Evolutionary conservation across 2,113 vertebrate species (phyloP).

Genomic region (Lipophrys pholis): DNA sequence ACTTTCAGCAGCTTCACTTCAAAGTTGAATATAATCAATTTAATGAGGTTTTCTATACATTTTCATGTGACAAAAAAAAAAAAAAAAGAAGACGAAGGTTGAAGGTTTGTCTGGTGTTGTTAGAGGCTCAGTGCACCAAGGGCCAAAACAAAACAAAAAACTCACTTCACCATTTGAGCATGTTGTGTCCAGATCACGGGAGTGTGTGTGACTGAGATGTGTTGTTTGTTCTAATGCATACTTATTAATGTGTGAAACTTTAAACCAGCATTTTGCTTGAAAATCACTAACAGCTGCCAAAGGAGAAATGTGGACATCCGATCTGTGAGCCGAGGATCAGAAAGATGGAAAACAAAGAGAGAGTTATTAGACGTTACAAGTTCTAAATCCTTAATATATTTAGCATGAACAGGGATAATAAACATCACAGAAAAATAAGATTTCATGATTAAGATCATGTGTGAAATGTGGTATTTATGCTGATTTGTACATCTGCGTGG

Average conservation of each 20-base stretch:
- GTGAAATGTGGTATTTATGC: background rate
- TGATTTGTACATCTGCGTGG: background rate
- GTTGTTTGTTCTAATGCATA: constrained; percentile 81
- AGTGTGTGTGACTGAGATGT: constrained; percentile 46
- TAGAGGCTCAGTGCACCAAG: constrained; percentile 66
- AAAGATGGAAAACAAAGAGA: constrained; percentile 43
- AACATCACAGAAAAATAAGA: too few species aligned
- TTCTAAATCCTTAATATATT: background rate
- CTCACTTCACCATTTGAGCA: constrained; percentile 84
- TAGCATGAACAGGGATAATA: too few species aligned
- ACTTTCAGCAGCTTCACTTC: constrained; percentile 1
- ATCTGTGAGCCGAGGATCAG: constrained; percentile 56
- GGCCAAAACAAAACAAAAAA: constrained; percentile 78
- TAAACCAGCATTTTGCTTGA: constrained; percentile 97
- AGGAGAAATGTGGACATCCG: constrained; percentile 72
- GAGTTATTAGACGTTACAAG: constrained; percentile 23
- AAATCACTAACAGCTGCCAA: constrained; percentile 94
- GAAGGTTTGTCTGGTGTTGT: constrained; percentile 15
- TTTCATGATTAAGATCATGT: background rate
- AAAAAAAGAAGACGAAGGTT: background rate
- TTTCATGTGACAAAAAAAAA: background rate
- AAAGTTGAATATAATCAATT: constrained; percentile 24
- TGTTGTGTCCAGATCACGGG: constrained; percentile 87
- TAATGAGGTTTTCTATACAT: constrained; percentile 14
- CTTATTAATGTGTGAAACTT: constrained; percentile 86